Percentiles rank a stretch among this genome's conserved stretches.
Conservation (phyloP, 2,797 vertebrate species). For the Tinamus major region DNA sequence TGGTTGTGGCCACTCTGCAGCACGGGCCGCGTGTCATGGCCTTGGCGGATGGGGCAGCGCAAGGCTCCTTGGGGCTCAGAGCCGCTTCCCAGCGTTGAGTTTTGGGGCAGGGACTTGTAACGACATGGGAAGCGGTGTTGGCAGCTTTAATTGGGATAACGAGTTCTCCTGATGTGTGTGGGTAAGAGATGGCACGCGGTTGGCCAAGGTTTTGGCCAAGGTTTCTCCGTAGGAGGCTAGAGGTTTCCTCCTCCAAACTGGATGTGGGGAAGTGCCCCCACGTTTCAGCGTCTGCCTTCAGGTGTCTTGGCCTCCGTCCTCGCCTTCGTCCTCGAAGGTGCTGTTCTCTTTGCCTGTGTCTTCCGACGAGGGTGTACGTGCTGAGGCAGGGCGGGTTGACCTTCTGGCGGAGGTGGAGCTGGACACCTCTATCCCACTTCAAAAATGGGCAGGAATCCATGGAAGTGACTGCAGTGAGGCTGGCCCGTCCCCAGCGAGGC, state of each 20-base stretch:
- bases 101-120: background rate
- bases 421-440: background rate
- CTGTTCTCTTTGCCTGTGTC: background rate
- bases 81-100: background rate
- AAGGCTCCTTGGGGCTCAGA: background rate
- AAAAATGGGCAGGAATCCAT: background rate
- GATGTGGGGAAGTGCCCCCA: background rate
- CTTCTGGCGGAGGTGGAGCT: rapidly evolving
- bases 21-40: background rate
- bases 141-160: background rate
- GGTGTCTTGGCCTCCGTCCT: background rate
- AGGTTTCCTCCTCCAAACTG: background rate
- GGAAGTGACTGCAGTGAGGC: background rate
- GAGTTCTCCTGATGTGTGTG: background rate
- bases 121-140: rapidly evolving
- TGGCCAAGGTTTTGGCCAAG: background rate
- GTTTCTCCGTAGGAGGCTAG: background rate
- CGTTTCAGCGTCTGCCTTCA: background rate
- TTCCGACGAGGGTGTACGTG: background rate
- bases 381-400: background rate
- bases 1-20: background rate
- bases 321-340: background rate
- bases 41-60: background rate
- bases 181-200: rapidly evolving
- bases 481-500: background rate